Evolutionary conservation across 2,797 vertebrate species (phyloP), one percentile per base, ranked within the genome.

Genomic region (Rhinichthys osculus): DNA sequence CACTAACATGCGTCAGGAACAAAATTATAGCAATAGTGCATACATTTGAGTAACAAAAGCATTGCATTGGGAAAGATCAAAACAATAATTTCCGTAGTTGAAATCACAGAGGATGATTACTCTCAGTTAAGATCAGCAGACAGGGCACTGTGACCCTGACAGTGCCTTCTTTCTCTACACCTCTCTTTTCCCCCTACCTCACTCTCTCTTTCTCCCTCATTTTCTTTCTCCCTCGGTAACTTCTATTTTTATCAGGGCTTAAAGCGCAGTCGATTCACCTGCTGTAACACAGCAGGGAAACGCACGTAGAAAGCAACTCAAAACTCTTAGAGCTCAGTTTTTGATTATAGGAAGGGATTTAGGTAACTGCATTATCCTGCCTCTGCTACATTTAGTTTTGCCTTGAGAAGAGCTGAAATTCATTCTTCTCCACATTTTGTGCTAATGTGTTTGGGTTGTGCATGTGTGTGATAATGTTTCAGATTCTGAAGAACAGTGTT

Each of bases 171-270:
- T 78, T 16, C 83, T 70, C 52, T 74, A 57, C 67, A 47, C 9
- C 38, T 83, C 6, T 59, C n/a, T 76, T 71, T 71, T 64, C 27
- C 78, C 78, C 40, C 35, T 62, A 47, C 59, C 52, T 70, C 71
- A 59, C 77, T 19, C 40, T 54, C 40, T 40, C 50, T 62, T 54
- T 81, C 78, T 81, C 85, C 70, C 44, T 78, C 80, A 38, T 82
- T 79, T 77, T 72, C 64, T 69, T 66, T 47, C 44, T 59, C 69
- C 67, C 69, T 69, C 16, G 82, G 70, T 78, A 78, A 82, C 64
- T 83, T 84, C 83, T 84, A 87, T 87, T 83, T 83, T 82, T 87
- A 78, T 77, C 81, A 78, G 52, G 47, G 69, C 81, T 83, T 83
- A 47, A 62, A 78, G 81, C 44, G 10, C 54, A 72, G 52, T 62